Evolutionary conservation across 2,797 vertebrate species (phyloP).

Genomic region (Orestias chungarensis): DNA sequence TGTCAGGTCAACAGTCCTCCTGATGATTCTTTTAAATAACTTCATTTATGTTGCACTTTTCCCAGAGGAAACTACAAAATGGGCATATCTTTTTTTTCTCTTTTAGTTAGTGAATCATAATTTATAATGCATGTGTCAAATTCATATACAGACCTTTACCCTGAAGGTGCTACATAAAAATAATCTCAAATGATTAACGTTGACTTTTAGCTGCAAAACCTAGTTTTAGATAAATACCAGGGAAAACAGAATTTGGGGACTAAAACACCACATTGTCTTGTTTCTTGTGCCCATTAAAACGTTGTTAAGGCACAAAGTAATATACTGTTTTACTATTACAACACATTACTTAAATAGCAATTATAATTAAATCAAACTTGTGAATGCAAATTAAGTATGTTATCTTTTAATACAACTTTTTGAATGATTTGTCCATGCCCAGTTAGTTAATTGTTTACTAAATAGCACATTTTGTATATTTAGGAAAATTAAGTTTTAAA

Average conservation of each 20-base stretch:
- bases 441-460: too few species aligned
- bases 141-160: not conserved
- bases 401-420: not conserved
- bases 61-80: not conserved
- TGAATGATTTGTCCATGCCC: not conserved
- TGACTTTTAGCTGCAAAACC: too few species aligned
- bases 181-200: not conserved
- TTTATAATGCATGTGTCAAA: not conserved
- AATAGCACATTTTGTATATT: not conserved
- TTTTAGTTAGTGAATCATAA: not conserved
- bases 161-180: not conserved
- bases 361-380: not conserved
- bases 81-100: not conserved
- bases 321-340: not conserved
- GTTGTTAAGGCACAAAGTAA: not conserved
- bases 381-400: not conserved
- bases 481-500: not conserved
- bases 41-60: not conserved
- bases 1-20: not conserved
- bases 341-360: not conserved
- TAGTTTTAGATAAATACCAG: too few species aligned
- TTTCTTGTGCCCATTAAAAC: not conserved
- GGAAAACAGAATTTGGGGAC: too few species aligned
- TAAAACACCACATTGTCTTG: not conserved
- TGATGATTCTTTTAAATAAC: not conserved